Conservation (phyloP, 2,113 vertebrate genomes). For the Callorhinus ursinus region DNA sequence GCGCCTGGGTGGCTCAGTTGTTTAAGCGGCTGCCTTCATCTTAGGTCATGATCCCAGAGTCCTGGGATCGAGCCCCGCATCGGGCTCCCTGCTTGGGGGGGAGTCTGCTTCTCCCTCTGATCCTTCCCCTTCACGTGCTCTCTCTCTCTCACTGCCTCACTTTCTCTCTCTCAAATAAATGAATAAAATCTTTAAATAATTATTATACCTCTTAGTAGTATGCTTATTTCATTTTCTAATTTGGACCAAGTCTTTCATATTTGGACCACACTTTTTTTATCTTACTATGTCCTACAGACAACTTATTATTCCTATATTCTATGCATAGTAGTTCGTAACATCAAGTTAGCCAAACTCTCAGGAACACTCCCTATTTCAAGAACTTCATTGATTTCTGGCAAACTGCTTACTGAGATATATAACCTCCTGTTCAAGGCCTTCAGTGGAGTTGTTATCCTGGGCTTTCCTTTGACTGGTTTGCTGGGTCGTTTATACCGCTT, state of each 20-base stretch:
- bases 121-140: too few species aligned
- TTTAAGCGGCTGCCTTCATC: too few species aligned
- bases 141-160: too few species aligned
- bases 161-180: not conserved
- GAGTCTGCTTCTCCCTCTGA: too few species aligned
- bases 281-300: not conserved
- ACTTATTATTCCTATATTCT: not conserved
- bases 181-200: not conserved
- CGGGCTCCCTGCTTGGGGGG: too few species aligned
- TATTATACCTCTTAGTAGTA: not conserved
- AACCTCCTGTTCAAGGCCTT: not conserved
- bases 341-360: not conserved
- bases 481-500: not conserved
- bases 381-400: not conserved
- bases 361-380: not conserved
- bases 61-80: too few species aligned
- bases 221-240: not conserved
- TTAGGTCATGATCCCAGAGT: too few species aligned
- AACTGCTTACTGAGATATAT: not conserved
- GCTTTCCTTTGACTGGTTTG: not conserved
- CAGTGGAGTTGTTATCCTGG: not conserved
- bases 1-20: too few species aligned
- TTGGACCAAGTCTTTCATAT: not conserved
- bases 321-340: not conserved
- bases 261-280: not conserved